Percentiles rank a stretch among this genome's conserved stretches.
Conservation (phyloP, 1,140 invertebrate genomes). For the Tetragonula clypearis region DNA sequence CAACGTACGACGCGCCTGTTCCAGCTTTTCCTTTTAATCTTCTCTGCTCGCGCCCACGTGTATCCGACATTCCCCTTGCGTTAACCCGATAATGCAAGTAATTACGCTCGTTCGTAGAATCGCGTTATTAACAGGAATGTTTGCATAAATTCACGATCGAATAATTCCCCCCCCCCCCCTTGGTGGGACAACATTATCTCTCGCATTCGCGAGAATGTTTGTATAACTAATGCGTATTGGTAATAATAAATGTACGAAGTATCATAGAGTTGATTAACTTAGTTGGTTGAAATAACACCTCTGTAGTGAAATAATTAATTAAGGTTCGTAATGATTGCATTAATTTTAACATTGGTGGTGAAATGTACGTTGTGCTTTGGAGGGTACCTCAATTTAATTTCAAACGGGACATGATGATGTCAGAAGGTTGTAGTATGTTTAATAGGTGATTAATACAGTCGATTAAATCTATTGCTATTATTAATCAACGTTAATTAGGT, state of each 20-base stretch:
- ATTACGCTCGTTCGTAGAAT: slow-evolving; percentile 15
- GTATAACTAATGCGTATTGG: background rate
- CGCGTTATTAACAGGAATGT: slow-evolving; percentile 6
- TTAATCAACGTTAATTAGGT: too few species aligned
- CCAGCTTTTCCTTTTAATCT: background rate
- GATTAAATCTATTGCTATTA: too few species aligned
- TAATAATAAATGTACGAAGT: too few species aligned
- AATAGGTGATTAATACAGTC: too few species aligned
- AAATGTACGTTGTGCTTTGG: too few species aligned
- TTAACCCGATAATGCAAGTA: slow-evolving; percentile 30
- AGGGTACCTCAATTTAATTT: too few species aligned
- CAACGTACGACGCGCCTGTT: background rate
- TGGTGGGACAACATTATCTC: background rate
- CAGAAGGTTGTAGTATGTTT: too few species aligned
- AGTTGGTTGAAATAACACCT: background rate
- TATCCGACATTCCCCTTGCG: slow-evolving; percentile 8
- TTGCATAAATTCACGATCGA: slow-evolving; percentile 29
- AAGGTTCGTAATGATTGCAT: too few species aligned
- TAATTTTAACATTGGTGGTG: too few species aligned
- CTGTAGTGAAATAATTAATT: too few species aligned
- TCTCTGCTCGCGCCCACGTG: slow-evolving; percentile 3
- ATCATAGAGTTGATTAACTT: background rate
- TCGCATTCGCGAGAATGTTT: background rate
- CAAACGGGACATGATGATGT: too few species aligned
- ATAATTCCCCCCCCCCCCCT: background rate